A percentile compares a stretch with the other conserved stretches of the same genome.
Conservation (phyloP, 2,113 vertebrate species). For the Bos indicus region DNA sequence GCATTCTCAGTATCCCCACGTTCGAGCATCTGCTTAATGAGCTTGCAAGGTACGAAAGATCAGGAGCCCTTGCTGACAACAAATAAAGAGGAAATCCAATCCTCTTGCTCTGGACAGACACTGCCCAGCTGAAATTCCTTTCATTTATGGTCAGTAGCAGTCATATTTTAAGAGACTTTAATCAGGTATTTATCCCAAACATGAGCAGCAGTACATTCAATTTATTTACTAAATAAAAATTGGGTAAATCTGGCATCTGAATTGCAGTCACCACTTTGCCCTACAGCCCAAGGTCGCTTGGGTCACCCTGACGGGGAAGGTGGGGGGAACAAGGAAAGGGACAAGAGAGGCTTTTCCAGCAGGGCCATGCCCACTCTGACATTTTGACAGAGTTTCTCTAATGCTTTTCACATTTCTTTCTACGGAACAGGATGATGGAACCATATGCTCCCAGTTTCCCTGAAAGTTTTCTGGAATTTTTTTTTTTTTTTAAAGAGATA, state of each 20-base stretch:
- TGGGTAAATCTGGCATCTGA: constrained; percentile 78
- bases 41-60: constrained; percentile 66
- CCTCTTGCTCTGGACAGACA: constrained; percentile 10
- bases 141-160: constrained; percentile 15
- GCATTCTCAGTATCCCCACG: constrained; percentile 69
- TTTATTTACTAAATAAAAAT: constrained; percentile 93
- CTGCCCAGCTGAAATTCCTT: constrained; percentile 73
- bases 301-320: constrained; percentile 15
- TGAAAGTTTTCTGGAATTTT: not conserved
- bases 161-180: constrained; percentile 65
- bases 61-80: constrained; percentile 74
- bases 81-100: constrained; percentile 80
- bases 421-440: constrained; percentile 38
- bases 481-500: constrained; percentile 44
- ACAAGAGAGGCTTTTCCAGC: constrained; percentile 35
- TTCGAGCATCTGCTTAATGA: constrained; percentile 72
- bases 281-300: constrained; percentile 79
- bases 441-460: constrained; percentile 62
- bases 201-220: constrained; percentile 86
- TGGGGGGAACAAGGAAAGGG: not conserved
- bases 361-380: constrained; percentile 55
- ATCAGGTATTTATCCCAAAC: constrained; percentile 86
- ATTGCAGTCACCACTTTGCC: constrained; percentile 68
- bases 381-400: constrained; percentile 67
- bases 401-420: constrained; percentile 78